Percentiles rank a stretch among this genome's conserved stretches.
phyloP scores from a whole-genome alignment of 1,140 invertebrate genomes.

The Platyura marginata region DNA sequence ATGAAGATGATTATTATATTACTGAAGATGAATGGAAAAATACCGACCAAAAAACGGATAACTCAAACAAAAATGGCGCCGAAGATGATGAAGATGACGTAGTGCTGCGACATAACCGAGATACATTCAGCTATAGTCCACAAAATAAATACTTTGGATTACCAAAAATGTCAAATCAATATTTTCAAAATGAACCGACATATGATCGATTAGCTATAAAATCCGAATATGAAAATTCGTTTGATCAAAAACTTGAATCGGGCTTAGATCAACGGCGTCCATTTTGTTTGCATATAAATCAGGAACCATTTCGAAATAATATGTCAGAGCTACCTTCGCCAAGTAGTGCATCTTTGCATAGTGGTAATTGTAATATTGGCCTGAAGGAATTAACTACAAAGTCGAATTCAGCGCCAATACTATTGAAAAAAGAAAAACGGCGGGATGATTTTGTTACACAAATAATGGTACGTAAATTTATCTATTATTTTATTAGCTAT shows the following conservation, averaged over 20 bases:
- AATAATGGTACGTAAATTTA: too few relatives aligned
- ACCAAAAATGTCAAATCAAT: neutral
- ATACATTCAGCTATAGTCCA: too few relatives aligned
- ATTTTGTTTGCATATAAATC: neutral
- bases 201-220: neutral
- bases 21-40: neutral
- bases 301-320: slow-evolving; percentile 6
- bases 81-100: neutral
- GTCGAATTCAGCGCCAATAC: slow-evolving; percentile 21
- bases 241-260: too few relatives aligned
- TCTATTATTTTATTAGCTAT: too few relatives aligned
- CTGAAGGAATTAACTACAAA: slow-evolving; percentile 21
- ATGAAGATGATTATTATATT: slow-evolving; percentile 13
- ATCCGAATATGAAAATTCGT: neutral
- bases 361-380: slow-evolving; percentile 15
- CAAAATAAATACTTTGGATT: neutral
- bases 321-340: slow-evolving; percentile 21
- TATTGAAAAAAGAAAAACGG: slow-evolving; percentile 20
- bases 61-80: slow-evolving; percentile 3
- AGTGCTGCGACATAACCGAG: neutral
- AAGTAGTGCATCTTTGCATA: slow-evolving; percentile 22
- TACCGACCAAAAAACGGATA: neutral
- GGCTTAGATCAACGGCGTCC: neutral
- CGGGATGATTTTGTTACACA: too few relatives aligned
- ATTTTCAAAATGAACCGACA: neutral